Percentiles rank a stretch among this genome's conserved stretches.
These are phyloP conservation scores for Wasmannia auropunctata DNA, from an alignment of 1,140 invertebrate genomes.

Conservation along the genomic window DNA sequence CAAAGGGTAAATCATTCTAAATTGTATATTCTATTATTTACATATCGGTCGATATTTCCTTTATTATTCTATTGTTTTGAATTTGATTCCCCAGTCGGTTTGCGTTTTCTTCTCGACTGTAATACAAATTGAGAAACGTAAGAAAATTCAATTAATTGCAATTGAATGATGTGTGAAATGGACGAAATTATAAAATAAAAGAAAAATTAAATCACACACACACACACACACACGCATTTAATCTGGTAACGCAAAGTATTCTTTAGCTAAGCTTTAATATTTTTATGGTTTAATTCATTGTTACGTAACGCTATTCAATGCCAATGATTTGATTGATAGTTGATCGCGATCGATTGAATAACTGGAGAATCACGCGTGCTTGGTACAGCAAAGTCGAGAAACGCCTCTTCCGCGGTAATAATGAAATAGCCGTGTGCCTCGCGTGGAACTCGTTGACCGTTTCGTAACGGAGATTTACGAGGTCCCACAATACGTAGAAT, in stretches of 20 bases:
- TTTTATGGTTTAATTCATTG: not conserved
- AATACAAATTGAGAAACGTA: not conserved
- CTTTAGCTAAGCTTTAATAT: not conserved
- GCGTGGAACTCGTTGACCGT: constrained; percentile 39
- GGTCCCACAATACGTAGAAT: constrained; percentile 53
- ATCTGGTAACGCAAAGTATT: not conserved
- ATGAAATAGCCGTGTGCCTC: constrained; percentile 18
- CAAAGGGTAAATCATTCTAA: constrained; percentile 51
- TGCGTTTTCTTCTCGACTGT: not conserved
- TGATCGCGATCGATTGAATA: not conserved
- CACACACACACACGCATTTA: not conserved
- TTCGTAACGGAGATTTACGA: constrained; percentile 52
- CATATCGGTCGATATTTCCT: too few species aligned
- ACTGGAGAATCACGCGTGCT: not conserved
- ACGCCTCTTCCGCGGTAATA: constrained; percentile 1
- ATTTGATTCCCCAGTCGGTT: constrained; percentile 3
- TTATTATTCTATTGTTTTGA: constrained; percentile 7
- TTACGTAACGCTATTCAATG: not conserved
- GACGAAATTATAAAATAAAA: not conserved
- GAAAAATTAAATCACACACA: not conserved
- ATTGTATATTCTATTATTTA: constrained; percentile 3
- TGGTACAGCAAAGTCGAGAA: not conserved
- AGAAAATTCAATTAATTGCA: not conserved
- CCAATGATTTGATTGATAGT: not conserved
- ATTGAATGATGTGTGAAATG: not conserved